A percentile compares a stretch with the other conserved stretches of the same genome.
phyloP scores from a whole-genome alignment of 2,888 invertebrate species.

The Cerastis rubricosa region DNA sequence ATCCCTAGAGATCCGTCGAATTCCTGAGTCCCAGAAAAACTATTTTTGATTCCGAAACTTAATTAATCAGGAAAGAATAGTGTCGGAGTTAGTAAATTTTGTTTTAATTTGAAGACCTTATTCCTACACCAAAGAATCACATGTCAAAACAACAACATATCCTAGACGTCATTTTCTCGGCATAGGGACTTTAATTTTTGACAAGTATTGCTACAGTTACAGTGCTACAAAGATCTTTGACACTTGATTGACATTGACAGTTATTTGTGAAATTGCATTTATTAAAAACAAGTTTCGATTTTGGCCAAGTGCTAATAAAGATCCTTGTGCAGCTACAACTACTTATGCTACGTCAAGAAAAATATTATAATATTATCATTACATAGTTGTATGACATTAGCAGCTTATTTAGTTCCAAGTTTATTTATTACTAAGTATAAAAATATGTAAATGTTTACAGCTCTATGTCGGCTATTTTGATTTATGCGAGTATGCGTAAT shows the following conservation, averaged over 20 bases:
- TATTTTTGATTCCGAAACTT: not conserved
- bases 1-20: not conserved
- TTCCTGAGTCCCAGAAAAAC: not conserved
- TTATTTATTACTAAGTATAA: constrained; percentile 25
- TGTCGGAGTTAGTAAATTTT: not conserved
- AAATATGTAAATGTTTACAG: constrained; percentile 20
- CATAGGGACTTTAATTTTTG: not conserved
- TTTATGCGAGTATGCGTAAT: not conserved
- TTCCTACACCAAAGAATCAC: not conserved
- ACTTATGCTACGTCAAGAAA: not conserved
- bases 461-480: not conserved
- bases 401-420: not conserved
- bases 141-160: constrained; percentile 8
- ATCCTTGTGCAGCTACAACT: not conserved
- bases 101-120: not conserved
- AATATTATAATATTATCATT: not conserved
- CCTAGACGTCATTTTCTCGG: not conserved
- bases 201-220: not conserved
- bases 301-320: not conserved
- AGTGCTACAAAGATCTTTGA: not conserved
- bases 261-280: not conserved
- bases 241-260: not conserved
- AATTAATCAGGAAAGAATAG: not conserved
- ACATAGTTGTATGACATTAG: not conserved
- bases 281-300: not conserved